Conservation (phyloP, 2,797 vertebrate species). For the Malurus splendens region DNA sequence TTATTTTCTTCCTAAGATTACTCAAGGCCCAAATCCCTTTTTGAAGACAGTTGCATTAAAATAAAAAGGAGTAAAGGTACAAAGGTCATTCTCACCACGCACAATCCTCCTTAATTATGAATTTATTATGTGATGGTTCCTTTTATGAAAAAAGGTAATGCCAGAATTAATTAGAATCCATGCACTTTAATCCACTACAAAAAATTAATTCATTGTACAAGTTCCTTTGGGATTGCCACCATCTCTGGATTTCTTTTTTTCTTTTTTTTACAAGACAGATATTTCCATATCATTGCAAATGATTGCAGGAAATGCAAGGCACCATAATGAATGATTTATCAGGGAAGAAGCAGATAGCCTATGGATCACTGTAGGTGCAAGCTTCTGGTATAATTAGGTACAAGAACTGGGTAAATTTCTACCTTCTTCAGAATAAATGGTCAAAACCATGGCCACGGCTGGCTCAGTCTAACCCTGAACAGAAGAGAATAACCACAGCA, state of each 20-base stretch:
- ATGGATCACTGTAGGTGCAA: background rate
- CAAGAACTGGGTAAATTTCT: background rate
- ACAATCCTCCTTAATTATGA: slow-evolving; percentile 2
- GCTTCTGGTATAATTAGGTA: background rate
- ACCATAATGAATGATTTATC: background rate
- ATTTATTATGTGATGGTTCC: background rate
- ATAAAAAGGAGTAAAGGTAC: background rate
- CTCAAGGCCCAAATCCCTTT: background rate
- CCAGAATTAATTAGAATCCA: slow-evolving; percentile 40
- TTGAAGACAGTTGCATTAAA: slow-evolving; percentile 4
- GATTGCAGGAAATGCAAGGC: background rate
- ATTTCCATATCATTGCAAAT: background rate
- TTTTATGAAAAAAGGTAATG: slow-evolving; percentile 16
- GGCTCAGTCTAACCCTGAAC: background rate
- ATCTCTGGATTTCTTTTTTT: background rate
- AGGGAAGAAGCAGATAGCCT: background rate
- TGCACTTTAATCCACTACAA: slow-evolving; percentile 14
- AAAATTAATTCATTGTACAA: slow-evolving; percentile 23
- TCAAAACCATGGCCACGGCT: background rate
- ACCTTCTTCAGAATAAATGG: background rate
- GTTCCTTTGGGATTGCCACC: background rate
- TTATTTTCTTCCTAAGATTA: slow-evolving; percentile 23
- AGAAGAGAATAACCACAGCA: background rate
- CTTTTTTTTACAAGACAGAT: background rate
- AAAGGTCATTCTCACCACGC: background rate